Evolutionary conservation across 2,888 invertebrate genomes (phyloP).

Genomic region (Hypena proboscidalis): DNA sequence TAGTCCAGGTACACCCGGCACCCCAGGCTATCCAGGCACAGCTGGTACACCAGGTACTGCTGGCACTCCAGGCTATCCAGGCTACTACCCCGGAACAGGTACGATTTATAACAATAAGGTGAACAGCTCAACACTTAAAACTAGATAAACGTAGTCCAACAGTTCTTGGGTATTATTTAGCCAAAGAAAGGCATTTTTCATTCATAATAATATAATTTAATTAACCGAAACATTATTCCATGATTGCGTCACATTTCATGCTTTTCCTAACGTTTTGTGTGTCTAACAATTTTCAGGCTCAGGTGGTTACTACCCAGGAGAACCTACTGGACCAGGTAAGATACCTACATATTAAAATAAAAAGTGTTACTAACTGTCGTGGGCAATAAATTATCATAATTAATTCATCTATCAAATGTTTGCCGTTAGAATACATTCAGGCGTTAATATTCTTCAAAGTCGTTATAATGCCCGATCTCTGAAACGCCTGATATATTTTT

Average conservation of each 20-base stretch:
- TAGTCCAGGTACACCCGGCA: constrained; percentile 31
- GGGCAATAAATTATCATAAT: too few species aligned
- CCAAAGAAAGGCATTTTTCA: constrained; percentile 1
- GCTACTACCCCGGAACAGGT: constrained; percentile 22
- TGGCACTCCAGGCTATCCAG: constrained; percentile 59
- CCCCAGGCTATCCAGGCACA: constrained; percentile 40
- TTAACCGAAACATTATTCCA: background rate
- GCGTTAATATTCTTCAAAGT: too few species aligned
- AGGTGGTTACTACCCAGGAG: constrained; percentile 37
- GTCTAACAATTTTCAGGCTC: constrained; percentile 34
- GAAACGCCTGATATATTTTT: constrained; percentile 21
- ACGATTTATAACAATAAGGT: background rate
- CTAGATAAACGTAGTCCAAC: background rate
- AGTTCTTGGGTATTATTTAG: background rate
- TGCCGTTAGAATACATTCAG: too few species aligned
- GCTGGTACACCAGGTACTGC: constrained; percentile 47
- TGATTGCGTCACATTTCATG: constrained; percentile 6
- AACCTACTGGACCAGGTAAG: constrained; percentile 36
- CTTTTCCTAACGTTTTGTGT: constrained; percentile 22
- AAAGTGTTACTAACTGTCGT: background rate
- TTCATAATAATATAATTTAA: background rate
- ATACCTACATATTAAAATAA: background rate
- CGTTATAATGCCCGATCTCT: too few species aligned
- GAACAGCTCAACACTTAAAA: background rate
- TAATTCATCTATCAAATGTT: background rate